Percentiles rank a stretch among this genome's conserved stretches.
Evolutionary conservation across 1,140 invertebrate genomes (phyloP).

Genomic region (Proctacanthus coquilletti): DNA sequence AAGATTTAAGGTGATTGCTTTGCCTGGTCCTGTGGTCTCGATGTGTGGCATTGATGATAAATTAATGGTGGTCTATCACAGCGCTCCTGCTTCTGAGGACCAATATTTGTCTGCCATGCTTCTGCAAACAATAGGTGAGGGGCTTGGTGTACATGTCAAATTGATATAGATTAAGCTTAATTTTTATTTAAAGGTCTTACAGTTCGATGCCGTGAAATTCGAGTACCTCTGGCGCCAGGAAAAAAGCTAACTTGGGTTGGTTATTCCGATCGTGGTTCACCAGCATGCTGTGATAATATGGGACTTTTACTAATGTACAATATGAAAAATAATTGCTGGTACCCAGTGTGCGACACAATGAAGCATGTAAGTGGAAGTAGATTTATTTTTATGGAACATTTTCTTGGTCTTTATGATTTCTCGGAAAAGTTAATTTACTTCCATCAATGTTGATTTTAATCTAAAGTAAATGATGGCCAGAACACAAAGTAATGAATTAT

Average conservation of each 20-base stretch:
- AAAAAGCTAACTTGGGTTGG: constrained; percentile 66
- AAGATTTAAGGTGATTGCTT: constrained; percentile 30
- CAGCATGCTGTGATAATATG: constrained; percentile 46
- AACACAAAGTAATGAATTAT: too few relatives aligned
- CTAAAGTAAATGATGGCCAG: too few relatives aligned
- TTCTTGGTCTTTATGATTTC: too few relatives aligned
- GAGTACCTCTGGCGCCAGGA: constrained; percentile 51
- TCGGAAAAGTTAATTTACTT: too few relatives aligned
- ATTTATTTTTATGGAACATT: too few relatives aligned
- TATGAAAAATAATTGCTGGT: constrained; percentile 51
- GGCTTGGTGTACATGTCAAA: background rate
- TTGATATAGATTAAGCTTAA: background rate
- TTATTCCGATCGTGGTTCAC: constrained; percentile 62
- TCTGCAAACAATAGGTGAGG: constrained; percentile 25
- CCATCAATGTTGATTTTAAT: too few relatives aligned
- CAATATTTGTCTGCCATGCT: constrained; percentile 43
- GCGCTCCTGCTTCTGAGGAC: constrained; percentile 24
- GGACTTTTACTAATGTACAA: constrained; percentile 51
- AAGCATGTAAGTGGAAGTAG: constrained; percentile 42
- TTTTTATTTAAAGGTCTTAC: constrained; percentile 9
- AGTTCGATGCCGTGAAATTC: constrained; percentile 15
- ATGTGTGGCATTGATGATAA: constrained; percentile 44
- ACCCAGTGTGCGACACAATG: constrained; percentile 57
- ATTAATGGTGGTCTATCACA: constrained; percentile 65
- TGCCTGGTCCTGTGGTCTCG: constrained; percentile 56